Percentiles rank a stretch among this genome's conserved stretches.
Conservation (phyloP, 2,797 vertebrate genomes). For the Muscicapa striata region DNA sequence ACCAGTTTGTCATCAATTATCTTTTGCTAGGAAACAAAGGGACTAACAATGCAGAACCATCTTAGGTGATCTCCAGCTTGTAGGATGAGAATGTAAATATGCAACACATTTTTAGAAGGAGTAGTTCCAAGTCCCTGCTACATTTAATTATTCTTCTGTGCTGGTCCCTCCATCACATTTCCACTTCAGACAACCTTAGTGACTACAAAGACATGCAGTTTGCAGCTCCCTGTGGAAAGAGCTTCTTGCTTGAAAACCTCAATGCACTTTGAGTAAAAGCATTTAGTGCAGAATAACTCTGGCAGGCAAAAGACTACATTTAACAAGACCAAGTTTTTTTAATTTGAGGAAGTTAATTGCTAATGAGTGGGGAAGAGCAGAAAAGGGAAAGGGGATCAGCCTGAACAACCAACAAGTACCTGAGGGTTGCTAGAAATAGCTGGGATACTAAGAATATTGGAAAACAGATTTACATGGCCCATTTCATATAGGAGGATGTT, state of each 20-base stretch:
- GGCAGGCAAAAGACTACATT: neutral
- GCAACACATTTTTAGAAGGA: neutral
- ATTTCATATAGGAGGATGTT: neutral
- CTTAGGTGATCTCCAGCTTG: neutral
- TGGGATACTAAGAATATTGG: neutral
- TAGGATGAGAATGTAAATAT: neutral
- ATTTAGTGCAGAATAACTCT: neutral
- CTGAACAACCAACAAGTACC: neutral
- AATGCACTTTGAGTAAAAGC: neutral
- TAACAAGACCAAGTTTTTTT: slow-evolving; percentile 1
- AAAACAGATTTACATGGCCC: neutral
- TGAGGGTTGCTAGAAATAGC: neutral
- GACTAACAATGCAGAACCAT: neutral
- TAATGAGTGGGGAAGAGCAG: neutral
- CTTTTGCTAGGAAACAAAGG: neutral
- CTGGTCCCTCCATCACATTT: neutral
- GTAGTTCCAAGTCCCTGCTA: neutral
- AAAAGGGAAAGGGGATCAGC: neutral
- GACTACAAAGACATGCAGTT: neutral
- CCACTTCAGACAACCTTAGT: neutral
- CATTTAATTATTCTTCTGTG: neutral
- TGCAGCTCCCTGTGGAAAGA: neutral
- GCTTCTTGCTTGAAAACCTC: neutral
- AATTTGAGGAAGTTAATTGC: neutral
- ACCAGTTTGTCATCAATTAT: neutral